Base-by-base conservation (phyloP, 2,113 vertebrate species). In the Percina caprodes region DNA sequence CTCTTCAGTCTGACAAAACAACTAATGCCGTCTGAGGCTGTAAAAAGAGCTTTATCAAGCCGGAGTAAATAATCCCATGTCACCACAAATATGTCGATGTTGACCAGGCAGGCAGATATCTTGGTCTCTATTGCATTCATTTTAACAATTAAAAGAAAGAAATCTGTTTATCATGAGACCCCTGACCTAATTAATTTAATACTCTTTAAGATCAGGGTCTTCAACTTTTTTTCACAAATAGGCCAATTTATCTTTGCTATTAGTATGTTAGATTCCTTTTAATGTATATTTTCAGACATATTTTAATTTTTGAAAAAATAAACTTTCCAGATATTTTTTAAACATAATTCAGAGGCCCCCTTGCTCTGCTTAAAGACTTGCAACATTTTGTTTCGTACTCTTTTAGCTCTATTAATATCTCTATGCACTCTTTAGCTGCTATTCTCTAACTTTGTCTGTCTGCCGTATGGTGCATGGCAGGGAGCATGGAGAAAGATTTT, bases 31-130 rank as follows among this genome's bases (percentile, higher is more conserved):
- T 62, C 39, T 58, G n/a, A 21, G 39, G 56, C 60, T 75, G 52
- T 39, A 6, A 3, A 49, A 30, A 55, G 24, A 85, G 68, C 61
- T 77, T 62, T 24, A 51, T 78, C 24, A 33, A 54, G 51, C n/a
- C 59, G 35, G 24, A 60, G 55, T 51, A 61, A 48, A 58, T 67
- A 10, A 54, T 39, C 19, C 42, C 69, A 45, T 59, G 55, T 74
- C 58, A 61, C 33, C 69, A 30, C 51, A 45, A 12, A 56, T 33
- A 54, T 23, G 19, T 49, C n/a, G 23, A 26, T 45, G 73, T 21
- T 54, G 60, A 74, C 14, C 5, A 74, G 46, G 9, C 14, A 63
- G 49, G 35, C 1, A 49, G 2, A 5, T 35, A 24, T 59, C 0
- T 49, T 48, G 16, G 18, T 10, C 42, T 49, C 19, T 46, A 1